phyloP scores from a whole-genome alignment of 2,888 invertebrate genomes.

The Ennomos erosarius region DNA sequence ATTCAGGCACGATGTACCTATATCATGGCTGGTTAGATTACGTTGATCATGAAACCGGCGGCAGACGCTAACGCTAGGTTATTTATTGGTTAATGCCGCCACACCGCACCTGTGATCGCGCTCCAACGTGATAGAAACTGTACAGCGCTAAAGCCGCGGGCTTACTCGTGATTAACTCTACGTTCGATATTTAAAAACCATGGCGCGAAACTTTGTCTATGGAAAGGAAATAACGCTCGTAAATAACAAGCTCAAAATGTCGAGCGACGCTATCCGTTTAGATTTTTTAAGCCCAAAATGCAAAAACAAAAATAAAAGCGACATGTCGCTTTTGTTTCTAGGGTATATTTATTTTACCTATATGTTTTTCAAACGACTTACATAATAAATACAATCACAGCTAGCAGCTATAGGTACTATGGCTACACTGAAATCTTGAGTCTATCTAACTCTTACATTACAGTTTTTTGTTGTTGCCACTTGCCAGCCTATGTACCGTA shows the following conservation, averaged over 20 bases:
- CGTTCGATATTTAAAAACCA: conserved; percentile 23
- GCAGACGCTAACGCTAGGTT: conserved; percentile 50
- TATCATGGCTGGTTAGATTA: conserved; percentile 56
- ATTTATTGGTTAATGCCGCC: conserved; percentile 56
- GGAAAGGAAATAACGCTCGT: conserved; percentile 23
- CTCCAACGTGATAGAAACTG: conserved; percentile 33
- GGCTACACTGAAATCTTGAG: no score
- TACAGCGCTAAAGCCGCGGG: conserved; percentile 23
- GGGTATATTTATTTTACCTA: not conserved
- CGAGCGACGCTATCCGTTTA: conserved; percentile 10
- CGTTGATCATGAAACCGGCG: conserved; percentile 51
- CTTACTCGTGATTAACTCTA: conserved; percentile 28
- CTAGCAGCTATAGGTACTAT: no score
- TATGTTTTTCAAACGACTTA: conserved; percentile 13
- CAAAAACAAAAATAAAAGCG: conserved; percentile 2
- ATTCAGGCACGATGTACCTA: conserved; percentile 40
- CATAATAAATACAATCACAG: not conserved
- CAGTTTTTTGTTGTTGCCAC: no score
- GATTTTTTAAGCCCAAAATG: conserved; percentile 6
- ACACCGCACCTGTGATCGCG: conserved; percentile 53
- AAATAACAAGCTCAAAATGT: conserved; percentile 24
- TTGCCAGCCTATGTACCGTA: no score
- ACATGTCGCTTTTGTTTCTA: not conserved
- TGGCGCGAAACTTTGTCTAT: conserved; percentile 23
- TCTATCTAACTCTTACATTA: no score